A percentile compares a stretch with the other conserved stretches of the same genome.
Conservation (phyloP, 1,140 invertebrate genomes). For the Eupeodes corollae region DNA sequence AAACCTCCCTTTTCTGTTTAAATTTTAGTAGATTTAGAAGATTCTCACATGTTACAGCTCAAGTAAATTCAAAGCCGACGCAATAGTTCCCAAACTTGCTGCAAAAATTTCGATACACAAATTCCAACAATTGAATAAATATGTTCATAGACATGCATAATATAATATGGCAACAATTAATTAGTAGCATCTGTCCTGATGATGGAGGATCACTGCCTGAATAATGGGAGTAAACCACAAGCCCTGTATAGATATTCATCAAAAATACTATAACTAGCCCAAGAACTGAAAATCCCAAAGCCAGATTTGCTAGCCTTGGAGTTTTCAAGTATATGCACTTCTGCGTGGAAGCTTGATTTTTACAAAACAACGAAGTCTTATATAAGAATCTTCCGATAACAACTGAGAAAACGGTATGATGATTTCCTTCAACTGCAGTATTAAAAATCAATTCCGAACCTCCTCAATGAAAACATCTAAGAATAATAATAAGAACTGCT, state of each 20-base stretch:
- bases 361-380: slow-evolving; percentile 83
- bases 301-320: slow-evolving; percentile 38
- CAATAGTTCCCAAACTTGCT: slow-evolving; percentile 66
- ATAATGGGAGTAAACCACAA: slow-evolving; percentile 73
- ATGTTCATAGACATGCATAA: slow-evolving; percentile 64
- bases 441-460: slow-evolving; percentile 57
- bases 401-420: slow-evolving; percentile 86
- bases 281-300: slow-evolving; percentile 29
- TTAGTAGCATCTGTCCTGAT: slow-evolving; percentile 48
- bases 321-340: slow-evolving; percentile 71
- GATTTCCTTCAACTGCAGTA: slow-evolving; percentile 46
- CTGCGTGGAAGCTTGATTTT: slow-evolving; percentile 89
- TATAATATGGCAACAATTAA: slow-evolving; percentile 73
- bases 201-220: slow-evolving; percentile 67
- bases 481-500: slow-evolving; percentile 57
- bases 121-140: slow-evolving; percentile 69
- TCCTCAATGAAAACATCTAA: slow-evolving; percentile 60
- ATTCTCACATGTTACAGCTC: slow-evolving; percentile 81
- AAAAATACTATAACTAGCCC: slow-evolving; percentile 41
- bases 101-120: slow-evolving; percentile 74
- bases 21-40: slow-evolving; percentile 57
- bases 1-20: slow-evolving; percentile 56
- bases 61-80: slow-evolving; percentile 80
- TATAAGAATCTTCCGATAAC: slow-evolving; percentile 84
- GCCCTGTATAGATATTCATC: slow-evolving; percentile 73